Evolutionary conservation across 2,113 vertebrate genomes (phyloP), one percentile per base, ranked within the genome.

Genomic region (Pteruthius melanotis): DNA sequence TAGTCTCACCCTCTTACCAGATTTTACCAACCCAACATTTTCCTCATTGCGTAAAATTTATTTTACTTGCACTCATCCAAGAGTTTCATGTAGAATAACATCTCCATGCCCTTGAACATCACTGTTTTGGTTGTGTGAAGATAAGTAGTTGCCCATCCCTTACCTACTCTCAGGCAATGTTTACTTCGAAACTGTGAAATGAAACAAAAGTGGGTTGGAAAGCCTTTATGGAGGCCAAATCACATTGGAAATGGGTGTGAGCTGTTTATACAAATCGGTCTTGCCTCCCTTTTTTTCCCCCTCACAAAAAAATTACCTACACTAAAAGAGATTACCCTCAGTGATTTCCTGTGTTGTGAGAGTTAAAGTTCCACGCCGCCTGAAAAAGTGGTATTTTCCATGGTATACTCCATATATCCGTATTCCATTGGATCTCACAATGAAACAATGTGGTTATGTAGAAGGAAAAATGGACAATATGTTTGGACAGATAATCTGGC

Each of bases 341-440:
- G 64, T 69, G 9, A 31, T 80, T 83, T 94, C 22, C 37, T 79
- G 15, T 61, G 16, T 49, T 45, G 28, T 22, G 19, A 47, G 49
- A 69, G 37, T 64, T 70, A 30, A 71, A 52, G 5, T 42, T 81
- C 69, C 52, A 68, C 0, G 0, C 6, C 5, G 10, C 11, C 6
- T 27, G 33, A 63, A 64, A 63, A 71, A 63, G 27, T 21, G 10
- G 0, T 28, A 30, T 87, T 91, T 91, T 85, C 61, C 11, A 18
- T 21, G 7, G 8, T 44, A 44, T 79, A 22, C 4, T 81, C 60
- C 30, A 40, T 57, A 15, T 44, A 83, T 33, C 11, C 0, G 0
- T 77, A 19, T 61, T 65, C n/a, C 40, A 33, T 15, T 77, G 8
- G 12, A 39, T 59, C 10, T 81, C 26, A 35, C 31, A 89, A n/a